Evolutionary conservation across 2,888 invertebrate species (phyloP), one percentile per base, ranked within the genome.

Genomic region (Phyllotreta striolata): DNA sequence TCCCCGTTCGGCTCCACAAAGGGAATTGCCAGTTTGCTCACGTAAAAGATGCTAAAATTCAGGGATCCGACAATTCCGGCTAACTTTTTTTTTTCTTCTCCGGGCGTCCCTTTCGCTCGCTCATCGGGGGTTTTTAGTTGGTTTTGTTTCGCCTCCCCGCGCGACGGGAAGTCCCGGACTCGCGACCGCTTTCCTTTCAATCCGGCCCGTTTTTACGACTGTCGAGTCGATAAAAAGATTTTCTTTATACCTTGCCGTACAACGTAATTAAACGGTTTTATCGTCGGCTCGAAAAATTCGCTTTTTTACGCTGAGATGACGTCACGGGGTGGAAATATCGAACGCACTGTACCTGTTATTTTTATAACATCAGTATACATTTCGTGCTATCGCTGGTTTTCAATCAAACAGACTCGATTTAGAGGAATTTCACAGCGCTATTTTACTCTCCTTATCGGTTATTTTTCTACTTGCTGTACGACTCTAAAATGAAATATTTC

Each of bases 31-130:
- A 65, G 65, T 62, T 65, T 62, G 61, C 39, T 57, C 65, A 65
- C 65, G 65, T 62, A 63, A 65, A 55, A 65, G 62, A 65, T 62
- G 65, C 62, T 65, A 62, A 62, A 65, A 65, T 65, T 65, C 65
- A 65, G 54, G 65, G 58, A 54, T 57, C 61, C 46, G 61, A 58
- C 61, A 46, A 65, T 62, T 64, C 57, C 13, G 44, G 40, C 35
- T 35, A 61, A 64, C 56, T 64, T 64, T 64, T 64, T 64, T 65
- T 55, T 44, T 55, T 39, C 35, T n/a, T n/a, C n/a, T n/a, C n/a
- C n/a, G n/a, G 34, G 9, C 24, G 10, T 41, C 43, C 35, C 34
- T 39, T 52, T 39, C 44, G 40, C 37, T 54, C 44, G 38, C 58
- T 57, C 57, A 39, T 46, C 61, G 12, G 39, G 12, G 37, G 43